Percentiles rank a stretch among this genome's conserved stretches.
phyloP scores from a whole-genome alignment of 2,888 invertebrate species.

The Anarsia innoxiella region DNA sequence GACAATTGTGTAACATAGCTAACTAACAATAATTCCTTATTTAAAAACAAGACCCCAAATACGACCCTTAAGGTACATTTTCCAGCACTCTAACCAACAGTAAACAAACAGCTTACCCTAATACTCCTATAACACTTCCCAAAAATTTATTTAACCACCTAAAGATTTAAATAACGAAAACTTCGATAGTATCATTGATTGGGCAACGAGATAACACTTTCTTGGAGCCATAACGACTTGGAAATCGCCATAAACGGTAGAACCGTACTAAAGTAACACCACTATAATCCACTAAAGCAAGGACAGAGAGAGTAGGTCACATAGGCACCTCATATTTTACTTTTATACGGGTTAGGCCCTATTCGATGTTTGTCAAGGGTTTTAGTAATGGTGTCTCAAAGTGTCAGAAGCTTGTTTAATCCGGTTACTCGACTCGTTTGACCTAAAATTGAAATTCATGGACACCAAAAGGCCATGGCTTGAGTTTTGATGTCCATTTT shows the following conservation, averaged over 20 bases:
- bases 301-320: constrained; percentile 24
- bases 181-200: constrained; percentile 5
- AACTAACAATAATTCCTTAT: too few species aligned
- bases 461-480: not conserved
- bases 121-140: too few species aligned
- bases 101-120: too few species aligned
- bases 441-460: constrained; percentile 52
- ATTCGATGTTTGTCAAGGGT: constrained; percentile 34
- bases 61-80: too few species aligned
- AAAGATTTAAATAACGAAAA: too few species aligned
- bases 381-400: constrained; percentile 23
- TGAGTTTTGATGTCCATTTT: too few species aligned
- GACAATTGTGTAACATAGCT: too few species aligned
- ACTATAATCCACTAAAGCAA: constrained; percentile 5
- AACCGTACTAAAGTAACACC: constrained; percentile 1
- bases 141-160: too few species aligned
- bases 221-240: not conserved
- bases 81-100: too few species aligned
- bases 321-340: constrained; percentile 39
- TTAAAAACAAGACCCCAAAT: too few species aligned
- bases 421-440: constrained; percentile 25
- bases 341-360: constrained; percentile 38
- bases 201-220: constrained; percentile 3
- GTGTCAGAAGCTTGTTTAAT: constrained; percentile 26
- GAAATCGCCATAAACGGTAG: constrained; percentile 1